phyloP scores from a whole-genome alignment of 1,140 invertebrate genomes.

The Euwallacea fornicatus region DNA sequence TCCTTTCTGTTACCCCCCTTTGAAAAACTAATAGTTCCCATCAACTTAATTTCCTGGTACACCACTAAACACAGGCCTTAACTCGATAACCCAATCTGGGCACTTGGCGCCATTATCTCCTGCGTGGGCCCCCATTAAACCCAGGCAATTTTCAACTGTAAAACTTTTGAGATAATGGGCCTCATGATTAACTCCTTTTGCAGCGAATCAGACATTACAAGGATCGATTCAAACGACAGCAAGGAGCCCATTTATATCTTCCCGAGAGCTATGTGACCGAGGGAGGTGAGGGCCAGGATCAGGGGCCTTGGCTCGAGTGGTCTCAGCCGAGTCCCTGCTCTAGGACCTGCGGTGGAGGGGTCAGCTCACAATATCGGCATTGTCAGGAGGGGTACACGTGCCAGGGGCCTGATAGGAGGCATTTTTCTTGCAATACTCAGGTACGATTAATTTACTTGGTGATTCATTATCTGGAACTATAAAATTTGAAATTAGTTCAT shows the following conservation, averaged over 20 bases:
- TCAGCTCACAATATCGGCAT: conserved; percentile 72
- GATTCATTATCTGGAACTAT: not conserved
- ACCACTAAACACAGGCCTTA: too few relatives aligned
- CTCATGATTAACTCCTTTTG: conserved; percentile 30
- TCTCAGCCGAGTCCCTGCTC: conserved; percentile 75
- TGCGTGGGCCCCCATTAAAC: too few relatives aligned
- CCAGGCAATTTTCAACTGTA: too few relatives aligned
- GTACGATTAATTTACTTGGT: conserved; percentile 51
- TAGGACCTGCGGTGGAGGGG: conserved; percentile 87
- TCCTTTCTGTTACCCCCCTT: too few relatives aligned
- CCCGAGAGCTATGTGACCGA: conserved; percentile 67
- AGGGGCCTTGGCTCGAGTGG: conserved; percentile 75
- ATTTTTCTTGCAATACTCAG: conserved; percentile 89
- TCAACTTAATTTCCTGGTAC: too few relatives aligned
- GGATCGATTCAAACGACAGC: conserved; percentile 70
- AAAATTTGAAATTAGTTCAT: not conserved
- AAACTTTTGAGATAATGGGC: too few relatives aligned
- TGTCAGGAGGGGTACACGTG: conserved; percentile 70
- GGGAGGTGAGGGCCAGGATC: conserved; percentile 58
- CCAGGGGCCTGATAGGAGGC: conserved; percentile 73
- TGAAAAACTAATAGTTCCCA: too few relatives aligned
- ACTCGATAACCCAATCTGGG: too few relatives aligned
- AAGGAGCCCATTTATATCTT: conserved; percentile 69
- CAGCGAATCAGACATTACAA: conserved; percentile 57
- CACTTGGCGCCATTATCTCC: too few relatives aligned